Evolutionary conservation across 35 echinoderm and acorn worm genomes (phyloP).

Genomic region (Lytechinus variegatus): DNA sequence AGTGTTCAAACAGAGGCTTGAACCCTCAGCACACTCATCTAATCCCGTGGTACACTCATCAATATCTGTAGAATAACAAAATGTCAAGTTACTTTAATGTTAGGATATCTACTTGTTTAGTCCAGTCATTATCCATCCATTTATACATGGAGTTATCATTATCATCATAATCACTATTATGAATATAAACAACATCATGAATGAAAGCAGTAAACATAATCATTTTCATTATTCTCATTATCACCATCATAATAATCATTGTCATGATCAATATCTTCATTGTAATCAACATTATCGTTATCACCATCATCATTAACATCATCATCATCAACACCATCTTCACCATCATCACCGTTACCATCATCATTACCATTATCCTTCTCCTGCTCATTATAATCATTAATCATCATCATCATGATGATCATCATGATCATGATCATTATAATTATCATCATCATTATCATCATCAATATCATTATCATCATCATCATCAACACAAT

Average conservation of each 20-base stretch:
- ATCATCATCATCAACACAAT: not conserved
- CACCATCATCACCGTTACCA: too few species aligned
- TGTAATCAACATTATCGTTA: not conserved
- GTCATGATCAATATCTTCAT: not conserved
- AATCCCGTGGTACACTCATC: slow-evolving; percentile 3
- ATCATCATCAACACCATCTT: too few species aligned
- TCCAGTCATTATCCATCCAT: too few species aligned
- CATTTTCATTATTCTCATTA: not conserved
- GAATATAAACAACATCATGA: too few species aligned
- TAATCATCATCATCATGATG: not conserved
- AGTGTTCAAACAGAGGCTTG: slow-evolving; percentile 66
- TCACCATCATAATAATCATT: not conserved
- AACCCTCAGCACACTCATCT: slow-evolving; percentile 48
- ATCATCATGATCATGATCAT: not conserved
- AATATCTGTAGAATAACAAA: slow-evolving; percentile 1
- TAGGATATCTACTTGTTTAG: too few species aligned
- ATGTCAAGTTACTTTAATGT: too few species aligned
- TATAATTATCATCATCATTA: not conserved
- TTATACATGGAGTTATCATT: too few species aligned
- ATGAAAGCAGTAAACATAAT: too few species aligned
- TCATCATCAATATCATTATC: not conserved
- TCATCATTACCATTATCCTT: not conserved
- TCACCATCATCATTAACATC: too few species aligned
- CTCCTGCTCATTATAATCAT: not conserved
- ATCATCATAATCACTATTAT: too few species aligned